Conservation (phyloP, 2,797 vertebrate genomes). For the Pseudocheirus occidentalis region DNA sequence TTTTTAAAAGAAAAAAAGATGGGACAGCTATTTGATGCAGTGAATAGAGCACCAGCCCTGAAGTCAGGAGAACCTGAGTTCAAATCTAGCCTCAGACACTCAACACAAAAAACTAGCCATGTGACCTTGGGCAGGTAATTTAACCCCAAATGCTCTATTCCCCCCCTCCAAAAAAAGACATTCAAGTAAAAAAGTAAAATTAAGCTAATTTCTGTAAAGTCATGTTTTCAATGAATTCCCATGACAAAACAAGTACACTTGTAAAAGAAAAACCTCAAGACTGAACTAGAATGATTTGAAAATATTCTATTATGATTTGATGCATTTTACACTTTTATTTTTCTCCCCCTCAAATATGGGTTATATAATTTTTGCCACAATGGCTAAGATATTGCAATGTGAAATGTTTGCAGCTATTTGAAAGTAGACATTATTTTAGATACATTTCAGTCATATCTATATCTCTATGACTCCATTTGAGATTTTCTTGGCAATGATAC, state of each 20-base stretch:
- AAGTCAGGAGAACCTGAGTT: no score
- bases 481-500: neutral
- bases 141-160: no score
- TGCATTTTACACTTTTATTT: neutral
- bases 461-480: neutral
- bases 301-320: neutral
- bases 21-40: no score
- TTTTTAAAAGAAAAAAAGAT: no score
- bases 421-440: neutral
- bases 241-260: neutral
- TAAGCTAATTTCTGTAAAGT: neutral
- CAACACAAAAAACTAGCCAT: no score
- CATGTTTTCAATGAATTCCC: neutral
- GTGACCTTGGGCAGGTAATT: no score
- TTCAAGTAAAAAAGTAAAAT: neutral
- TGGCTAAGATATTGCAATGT: neutral
- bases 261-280: neutral
- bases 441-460: neutral
- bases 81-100: no score
- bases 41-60: no score
- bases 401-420: neutral
- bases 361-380: neutral
- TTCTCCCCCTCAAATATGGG: neutral
- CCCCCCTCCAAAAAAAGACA: no score
- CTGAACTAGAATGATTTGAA: neutral